These are phyloP conservation scores for Dipodomys spectabilis DNA, from an alignment of 2,113 vertebrate species.

Conservation along the genomic window DNA sequence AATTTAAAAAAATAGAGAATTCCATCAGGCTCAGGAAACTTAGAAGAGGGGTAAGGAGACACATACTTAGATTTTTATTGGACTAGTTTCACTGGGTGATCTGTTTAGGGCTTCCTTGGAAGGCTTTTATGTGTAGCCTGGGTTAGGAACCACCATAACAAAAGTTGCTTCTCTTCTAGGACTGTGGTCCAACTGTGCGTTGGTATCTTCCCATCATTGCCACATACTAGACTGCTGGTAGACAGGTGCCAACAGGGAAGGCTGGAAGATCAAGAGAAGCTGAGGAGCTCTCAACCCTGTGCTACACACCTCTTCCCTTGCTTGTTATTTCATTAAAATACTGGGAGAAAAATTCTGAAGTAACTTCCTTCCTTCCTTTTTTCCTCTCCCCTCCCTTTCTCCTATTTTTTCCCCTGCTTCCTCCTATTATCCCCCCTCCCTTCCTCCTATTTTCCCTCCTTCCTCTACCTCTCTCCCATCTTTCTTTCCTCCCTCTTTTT, in stretches of 20 bases:
- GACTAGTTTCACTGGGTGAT: background rate
- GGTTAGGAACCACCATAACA: background rate
- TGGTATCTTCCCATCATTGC: background rate
- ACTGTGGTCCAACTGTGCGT: background rate
- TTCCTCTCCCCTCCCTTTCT: too few species aligned
- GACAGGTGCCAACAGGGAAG: background rate
- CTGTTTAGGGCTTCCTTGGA: background rate
- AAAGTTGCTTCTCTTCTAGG: background rate
- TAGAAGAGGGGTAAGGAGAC: background rate
- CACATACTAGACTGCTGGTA: too few species aligned
- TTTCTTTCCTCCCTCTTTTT: too few species aligned
- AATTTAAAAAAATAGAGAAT: background rate
- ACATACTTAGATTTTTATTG: background rate
- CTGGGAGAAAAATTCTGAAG: background rate
- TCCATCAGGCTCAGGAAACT: conserved; percentile 28
- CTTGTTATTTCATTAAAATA: background rate
- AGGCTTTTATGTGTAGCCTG: background rate
- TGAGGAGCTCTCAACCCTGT: background rate
- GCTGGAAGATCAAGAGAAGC: background rate
- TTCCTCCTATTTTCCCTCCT: too few species aligned
- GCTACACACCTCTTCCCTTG: background rate
- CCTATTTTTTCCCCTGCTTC: rapidly evolving
- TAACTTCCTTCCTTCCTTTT: background rate
- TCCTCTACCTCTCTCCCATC: too few species aligned
- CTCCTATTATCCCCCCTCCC: background rate